Conservation (phyloP, 2,888 invertebrate genomes). For the Himalopsyche japonica region DNA sequence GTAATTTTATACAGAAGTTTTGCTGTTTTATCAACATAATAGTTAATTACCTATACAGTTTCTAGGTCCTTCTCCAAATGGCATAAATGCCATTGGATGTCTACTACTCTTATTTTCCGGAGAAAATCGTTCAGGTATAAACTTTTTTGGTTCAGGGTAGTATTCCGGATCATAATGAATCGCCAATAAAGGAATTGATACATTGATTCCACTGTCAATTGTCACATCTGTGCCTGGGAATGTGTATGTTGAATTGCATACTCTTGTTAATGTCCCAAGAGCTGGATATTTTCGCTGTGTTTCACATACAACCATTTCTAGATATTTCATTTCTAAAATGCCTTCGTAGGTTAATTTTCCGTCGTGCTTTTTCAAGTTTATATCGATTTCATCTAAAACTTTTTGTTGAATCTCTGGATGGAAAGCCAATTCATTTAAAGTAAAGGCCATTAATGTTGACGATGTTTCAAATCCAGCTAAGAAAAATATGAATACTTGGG, state of each 20-base stretch:
- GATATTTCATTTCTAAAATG: slow-evolving; percentile 49
- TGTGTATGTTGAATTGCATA: slow-evolving; percentile 46
- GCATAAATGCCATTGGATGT: slow-evolving; percentile 14
- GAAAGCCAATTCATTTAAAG: slow-evolving; percentile 48
- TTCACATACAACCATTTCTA: slow-evolving; percentile 52
- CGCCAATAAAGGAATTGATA: slow-evolving; percentile 38
- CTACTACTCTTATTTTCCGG: background rate
- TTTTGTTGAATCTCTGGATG: slow-evolving; percentile 51
- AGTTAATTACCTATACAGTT: slow-evolving; percentile 10
- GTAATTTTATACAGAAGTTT: too few species aligned
- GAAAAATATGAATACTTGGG: slow-evolving; percentile 53
- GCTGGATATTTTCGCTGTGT: slow-evolving; percentile 55
- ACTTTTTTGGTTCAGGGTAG: slow-evolving; percentile 14
- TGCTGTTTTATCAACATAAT: background rate
- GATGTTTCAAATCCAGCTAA: slow-evolving; percentile 54
- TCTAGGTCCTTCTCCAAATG: slow-evolving; percentile 18
- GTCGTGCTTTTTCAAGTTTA: slow-evolving; percentile 43
- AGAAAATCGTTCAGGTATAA: slow-evolving; percentile 10
- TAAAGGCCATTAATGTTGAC: slow-evolving; percentile 49
- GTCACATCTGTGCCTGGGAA: slow-evolving; percentile 48
- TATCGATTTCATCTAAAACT: slow-evolving; percentile 46
- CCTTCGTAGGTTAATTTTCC: slow-evolving; percentile 49
- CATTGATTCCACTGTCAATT: slow-evolving; percentile 46
- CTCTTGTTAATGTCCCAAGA: slow-evolving; percentile 48
- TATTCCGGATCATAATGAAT: slow-evolving; percentile 21